Evolutionary conservation across 2,888 invertebrate genomes (phyloP).

Genomic region (Melikaiella ostensackeni): DNA sequence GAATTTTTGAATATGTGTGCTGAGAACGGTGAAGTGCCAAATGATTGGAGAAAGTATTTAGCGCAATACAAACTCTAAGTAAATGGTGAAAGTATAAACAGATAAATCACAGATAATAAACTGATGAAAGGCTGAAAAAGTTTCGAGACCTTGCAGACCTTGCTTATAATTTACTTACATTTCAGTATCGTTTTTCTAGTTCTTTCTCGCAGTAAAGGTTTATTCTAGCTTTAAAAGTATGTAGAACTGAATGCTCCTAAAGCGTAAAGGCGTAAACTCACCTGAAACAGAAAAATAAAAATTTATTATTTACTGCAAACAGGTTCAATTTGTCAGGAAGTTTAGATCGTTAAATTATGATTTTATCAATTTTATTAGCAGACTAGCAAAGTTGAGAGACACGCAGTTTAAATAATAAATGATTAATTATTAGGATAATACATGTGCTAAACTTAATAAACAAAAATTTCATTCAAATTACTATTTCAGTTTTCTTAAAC

Average conservation of each 20-base stretch:
- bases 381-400: background rate
- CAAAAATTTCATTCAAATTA: background rate
- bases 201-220: background rate
- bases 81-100: too few relatives aligned
- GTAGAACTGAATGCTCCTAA: conserved; percentile 26
- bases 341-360: conserved; percentile 10
- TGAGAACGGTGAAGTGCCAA: too few relatives aligned
- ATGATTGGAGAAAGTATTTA: too few relatives aligned
- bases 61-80: too few relatives aligned
- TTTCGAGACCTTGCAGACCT: conserved; percentile 5
- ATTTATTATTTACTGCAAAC: conserved; percentile 31
- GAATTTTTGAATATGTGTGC: too few relatives aligned
- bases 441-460: background rate
- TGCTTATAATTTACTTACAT: conserved; percentile 14
- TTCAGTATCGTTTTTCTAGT: background rate
- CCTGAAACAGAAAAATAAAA: conserved; percentile 22
- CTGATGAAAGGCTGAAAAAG: too few relatives aligned
- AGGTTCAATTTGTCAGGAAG: conserved; percentile 10
- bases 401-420: background rate
- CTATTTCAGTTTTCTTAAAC: background rate
- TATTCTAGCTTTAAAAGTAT: background rate
- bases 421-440: too few relatives aligned
- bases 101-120: too few relatives aligned
- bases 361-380: background rate
- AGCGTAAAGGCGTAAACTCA: conserved; percentile 27